Base-by-base conservation (phyloP, 2,113 vertebrate species). In the Ovis canadensis region DNA sequence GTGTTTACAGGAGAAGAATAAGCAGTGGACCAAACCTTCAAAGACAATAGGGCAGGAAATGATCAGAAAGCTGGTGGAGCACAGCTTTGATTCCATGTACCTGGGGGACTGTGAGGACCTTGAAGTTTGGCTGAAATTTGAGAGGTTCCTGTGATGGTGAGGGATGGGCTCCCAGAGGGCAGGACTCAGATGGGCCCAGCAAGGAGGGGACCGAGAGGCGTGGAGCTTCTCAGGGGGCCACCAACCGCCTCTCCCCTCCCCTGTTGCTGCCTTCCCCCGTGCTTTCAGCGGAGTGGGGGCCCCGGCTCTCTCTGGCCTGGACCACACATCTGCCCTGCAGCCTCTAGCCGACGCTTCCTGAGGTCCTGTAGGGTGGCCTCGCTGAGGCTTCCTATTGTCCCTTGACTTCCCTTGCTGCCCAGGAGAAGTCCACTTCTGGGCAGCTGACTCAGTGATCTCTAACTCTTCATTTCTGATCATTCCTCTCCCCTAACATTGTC, bases 201-300 rank as follows among this genome's bases (percentile, higher is more conserved):
- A 11, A 48, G 23, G 78, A 52, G 45, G 80, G 67, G 40, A 17
- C 40, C 2, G 6, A 21, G 59, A 80, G 62, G 9, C 4, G 0
- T 6, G 50, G 40, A 50, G 33, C 21, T 25, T 11, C 19, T 54
- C 40, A 2, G 3, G 43, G 40, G 80, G 43, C 45, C 15, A 1
- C 7, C 17, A 6, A 6, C 89, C 6, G 1, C 29, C 19, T 14
- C 94, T 84, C 25, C 81, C 15, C 10, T 74, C 7, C 50, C 23
- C 8, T 1, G 31, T n/a, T n/a, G 5, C 0, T 3, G 15, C 21
- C 2, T 0, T 15, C 7, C 45, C 2, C 4, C 0, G 36, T 11
- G 52, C 43, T 88, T 54, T 6, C 5, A 25, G 77, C 11, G 16
- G 57, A 43, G 7, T 3, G 0, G 17, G 21, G 13, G 55, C 7